Evolutionary conservation across 1,140 invertebrate species (phyloP).

Genomic region (Caenorhabditis latens): DNA sequence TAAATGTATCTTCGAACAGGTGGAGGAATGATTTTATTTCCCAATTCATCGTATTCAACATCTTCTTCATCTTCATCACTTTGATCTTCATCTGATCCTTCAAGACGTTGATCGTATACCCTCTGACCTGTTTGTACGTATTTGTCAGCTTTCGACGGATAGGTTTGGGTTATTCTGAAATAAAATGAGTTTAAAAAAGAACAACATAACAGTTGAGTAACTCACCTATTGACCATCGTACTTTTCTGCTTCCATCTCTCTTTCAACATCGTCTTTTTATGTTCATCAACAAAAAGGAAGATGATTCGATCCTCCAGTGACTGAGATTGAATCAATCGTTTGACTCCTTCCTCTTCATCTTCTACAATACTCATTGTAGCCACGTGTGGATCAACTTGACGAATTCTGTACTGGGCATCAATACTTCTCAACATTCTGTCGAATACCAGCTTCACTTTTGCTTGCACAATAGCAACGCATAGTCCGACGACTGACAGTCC

Average conservation of each 20-base stretch:
- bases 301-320: slow-evolving; percentile 60
- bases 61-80: slow-evolving; percentile 59
- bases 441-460: slow-evolving; percentile 64
- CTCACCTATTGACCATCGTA: slow-evolving; percentile 60
- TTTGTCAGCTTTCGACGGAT: slow-evolving; percentile 61
- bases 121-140: slow-evolving; percentile 63
- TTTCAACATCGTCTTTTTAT: slow-evolving; percentile 60
- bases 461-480: slow-evolving; percentile 63
- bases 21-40: slow-evolving; percentile 13
- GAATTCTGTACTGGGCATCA: slow-evolving; percentile 64
- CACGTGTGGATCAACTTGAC: slow-evolving; percentile 64
- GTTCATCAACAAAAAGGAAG: slow-evolving; percentile 62
- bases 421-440: slow-evolving; percentile 61
- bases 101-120: slow-evolving; percentile 60
- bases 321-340: slow-evolving; percentile 59
- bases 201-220: neutral
- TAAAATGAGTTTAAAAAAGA: neutral
- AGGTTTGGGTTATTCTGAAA: slow-evolving; percentile 65
- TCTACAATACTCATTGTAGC: slow-evolving; percentile 63
- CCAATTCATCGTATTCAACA: slow-evolving; percentile 57
- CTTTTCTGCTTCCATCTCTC: slow-evolving; percentile 60
- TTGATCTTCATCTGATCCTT: slow-evolving; percentile 39
- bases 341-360: slow-evolving; percentile 63
- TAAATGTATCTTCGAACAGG: slow-evolving; percentile 59
- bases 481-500: slow-evolving; percentile 64